Evolutionary conservation across 2,113 vertebrate species (phyloP).

Genomic region (Aix galericulata): DNA sequence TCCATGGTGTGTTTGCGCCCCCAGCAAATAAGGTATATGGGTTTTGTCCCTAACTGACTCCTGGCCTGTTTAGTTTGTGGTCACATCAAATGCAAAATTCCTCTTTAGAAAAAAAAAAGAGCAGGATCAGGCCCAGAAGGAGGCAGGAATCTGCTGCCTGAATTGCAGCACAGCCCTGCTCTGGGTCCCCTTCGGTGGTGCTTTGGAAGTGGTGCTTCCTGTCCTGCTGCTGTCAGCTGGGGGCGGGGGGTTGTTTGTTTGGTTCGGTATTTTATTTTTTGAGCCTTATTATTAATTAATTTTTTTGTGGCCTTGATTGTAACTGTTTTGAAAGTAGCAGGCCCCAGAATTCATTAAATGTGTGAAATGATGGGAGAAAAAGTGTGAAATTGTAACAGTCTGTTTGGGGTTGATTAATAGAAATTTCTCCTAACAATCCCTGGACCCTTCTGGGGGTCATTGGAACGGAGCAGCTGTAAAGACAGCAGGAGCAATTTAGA

Average conservation of each 20-base stretch:
- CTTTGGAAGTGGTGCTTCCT: constrained; percentile 6
- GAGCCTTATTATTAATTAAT: not conserved
- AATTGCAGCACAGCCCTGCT: not conserved
- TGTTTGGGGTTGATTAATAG: constrained; percentile 85
- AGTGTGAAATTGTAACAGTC: constrained; percentile 86
- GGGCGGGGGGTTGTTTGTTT: not conserved
- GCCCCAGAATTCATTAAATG: constrained; percentile 77
- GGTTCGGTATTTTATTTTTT: not conserved
- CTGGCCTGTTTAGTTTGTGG: not conserved
- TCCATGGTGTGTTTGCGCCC: not conserved
- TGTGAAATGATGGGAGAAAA: constrained; percentile 81
- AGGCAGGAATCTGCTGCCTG: not conserved
- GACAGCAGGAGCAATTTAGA: constrained; percentile 82
- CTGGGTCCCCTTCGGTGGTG: not conserved
- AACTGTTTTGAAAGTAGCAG: constrained; percentile 75
- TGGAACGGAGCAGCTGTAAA: constrained; percentile 85
- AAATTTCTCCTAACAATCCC: constrained; percentile 80
- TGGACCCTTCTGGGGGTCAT: constrained; percentile 80
- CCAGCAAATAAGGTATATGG: not conserved
- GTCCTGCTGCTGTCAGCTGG: constrained; percentile 28
- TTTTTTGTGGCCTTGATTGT: constrained; percentile 38
- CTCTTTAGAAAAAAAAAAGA: not conserved
- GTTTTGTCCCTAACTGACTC: not conserved
- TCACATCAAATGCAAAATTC: not conserved
- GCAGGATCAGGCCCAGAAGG: not conserved